These are phyloP conservation scores for Platycheirus albimanus DNA, from an alignment of 2,888 invertebrate species.

Conservation along the genomic window DNA sequence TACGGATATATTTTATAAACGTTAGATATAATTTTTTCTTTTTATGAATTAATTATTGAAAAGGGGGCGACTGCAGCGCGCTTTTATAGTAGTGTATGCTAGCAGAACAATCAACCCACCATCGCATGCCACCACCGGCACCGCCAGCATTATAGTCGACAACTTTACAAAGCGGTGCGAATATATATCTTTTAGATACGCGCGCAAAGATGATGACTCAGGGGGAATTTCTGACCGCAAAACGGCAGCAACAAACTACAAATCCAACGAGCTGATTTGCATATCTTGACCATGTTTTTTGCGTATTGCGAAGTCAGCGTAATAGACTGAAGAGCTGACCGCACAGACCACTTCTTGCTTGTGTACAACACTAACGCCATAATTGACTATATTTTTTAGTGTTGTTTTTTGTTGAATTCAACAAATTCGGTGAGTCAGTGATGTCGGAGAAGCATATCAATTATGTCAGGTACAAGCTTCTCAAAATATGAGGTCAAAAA, in stretches of 20 bases:
- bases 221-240: slow-evolving; percentile 71
- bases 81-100: not conserved
- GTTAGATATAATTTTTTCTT: slow-evolving; percentile 63
- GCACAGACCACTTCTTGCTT: too few species aligned
- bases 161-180: not conserved
- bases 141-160: not conserved
- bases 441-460: not conserved
- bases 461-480: not conserved
- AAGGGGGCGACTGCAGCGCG: slow-evolving; percentile 16
- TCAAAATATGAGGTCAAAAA: too few species aligned
- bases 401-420: slow-evolving; percentile 2
- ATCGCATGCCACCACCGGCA: too few species aligned
- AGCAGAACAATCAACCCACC: slow-evolving; percentile 31
- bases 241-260: slow-evolving; percentile 2
- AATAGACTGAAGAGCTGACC: slow-evolving; percentile 35
- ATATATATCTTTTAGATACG: slow-evolving; percentile 23
- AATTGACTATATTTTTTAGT: not conserved
- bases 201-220: slow-evolving; percentile 61
- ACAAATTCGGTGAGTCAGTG: slow-evolving; percentile 16
- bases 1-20: slow-evolving; percentile 22
- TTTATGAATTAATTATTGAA: slow-evolving; percentile 36
- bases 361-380: not conserved
- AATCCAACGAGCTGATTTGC: slow-evolving; percentile 31
- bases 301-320: slow-evolving; percentile 21
- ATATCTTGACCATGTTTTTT: slow-evolving; percentile 46